phyloP scores from a whole-genome alignment of 2,797 vertebrate species.

The Enteromius argenteus region DNA sequence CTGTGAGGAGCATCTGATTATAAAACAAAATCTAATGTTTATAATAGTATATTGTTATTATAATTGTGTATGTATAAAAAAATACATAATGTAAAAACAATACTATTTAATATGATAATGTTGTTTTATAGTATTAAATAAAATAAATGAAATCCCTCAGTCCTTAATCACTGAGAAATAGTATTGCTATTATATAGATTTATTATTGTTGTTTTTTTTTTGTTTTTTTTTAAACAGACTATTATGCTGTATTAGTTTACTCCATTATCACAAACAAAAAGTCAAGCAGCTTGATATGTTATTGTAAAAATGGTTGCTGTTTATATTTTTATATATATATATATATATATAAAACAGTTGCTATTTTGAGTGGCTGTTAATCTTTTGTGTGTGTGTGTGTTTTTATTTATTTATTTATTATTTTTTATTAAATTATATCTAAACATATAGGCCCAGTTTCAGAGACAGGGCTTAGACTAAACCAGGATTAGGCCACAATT shows the following conservation, averaged over 20 bases:
- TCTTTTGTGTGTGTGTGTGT: neutral
- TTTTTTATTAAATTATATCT: neutral
- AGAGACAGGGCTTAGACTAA: no score
- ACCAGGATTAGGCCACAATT: no score
- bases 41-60: neutral
- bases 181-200: neutral
- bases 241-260: neutral
- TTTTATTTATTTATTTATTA: neutral
- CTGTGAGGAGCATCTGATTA: conserved; percentile 32
- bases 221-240: neutral
- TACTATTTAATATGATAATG: neutral
- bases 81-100: neutral
- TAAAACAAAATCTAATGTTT: conserved; percentile 49
- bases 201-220: no score
- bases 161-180: neutral
- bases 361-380: neutral
- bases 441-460: neutral
- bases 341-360: neutral
- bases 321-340: no score
- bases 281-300: neutral
- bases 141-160: neutral
- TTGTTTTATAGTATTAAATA: neutral
- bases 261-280: neutral
- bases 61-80: neutral
- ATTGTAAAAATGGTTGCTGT: neutral